A percentile compares a stretch with the other conserved stretches of the same genome.
Evolutionary conservation across 2,113 vertebrate species (phyloP).

Genomic region (Scophthalmus maximus): DNA sequence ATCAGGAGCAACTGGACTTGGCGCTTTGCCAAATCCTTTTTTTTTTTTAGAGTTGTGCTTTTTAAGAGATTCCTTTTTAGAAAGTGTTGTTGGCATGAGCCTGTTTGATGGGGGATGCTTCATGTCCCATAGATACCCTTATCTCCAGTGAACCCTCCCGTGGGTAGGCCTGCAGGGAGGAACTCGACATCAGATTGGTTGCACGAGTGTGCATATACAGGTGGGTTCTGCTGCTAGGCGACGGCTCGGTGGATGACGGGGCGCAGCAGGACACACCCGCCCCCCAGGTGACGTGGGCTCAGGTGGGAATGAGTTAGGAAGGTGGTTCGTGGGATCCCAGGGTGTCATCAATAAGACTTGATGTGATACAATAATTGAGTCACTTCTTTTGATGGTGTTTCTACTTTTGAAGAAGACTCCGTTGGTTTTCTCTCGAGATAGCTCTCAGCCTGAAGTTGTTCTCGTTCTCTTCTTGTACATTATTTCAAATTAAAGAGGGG

Average conservation of each 20-base stretch:
- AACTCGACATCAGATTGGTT: constrained; percentile 19
- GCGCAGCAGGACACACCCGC: neutral
- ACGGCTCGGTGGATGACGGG: constrained; percentile 35
- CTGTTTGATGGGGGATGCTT: neutral
- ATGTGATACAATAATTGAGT: constrained; percentile 5
- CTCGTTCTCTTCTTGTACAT: neutral
- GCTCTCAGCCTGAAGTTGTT: neutral
- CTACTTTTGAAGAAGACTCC: neutral
- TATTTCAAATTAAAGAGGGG: neutral
- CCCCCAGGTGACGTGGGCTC: constrained; percentile 36
- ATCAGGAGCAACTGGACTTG: too few species aligned
- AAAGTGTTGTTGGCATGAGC: neutral
- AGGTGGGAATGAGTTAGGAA: constrained; percentile 19
- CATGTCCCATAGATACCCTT: neutral
- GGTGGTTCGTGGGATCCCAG: neutral
- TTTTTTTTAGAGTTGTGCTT: neutral
- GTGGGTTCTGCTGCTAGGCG: constrained; percentile 36
- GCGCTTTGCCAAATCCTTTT: constrained; percentile 16
- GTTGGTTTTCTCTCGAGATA: neutral
- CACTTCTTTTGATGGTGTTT: neutral
- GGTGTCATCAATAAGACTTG: constrained; percentile 12
- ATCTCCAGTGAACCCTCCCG: constrained; percentile 11
- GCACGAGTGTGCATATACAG: constrained; percentile 1
- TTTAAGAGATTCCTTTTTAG: neutral
- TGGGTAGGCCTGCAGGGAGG: constrained; percentile 17